Evolutionary conservation across 2,797 vertebrate genomes (phyloP).

Genomic region (Spinibarbus caldwelli): DNA sequence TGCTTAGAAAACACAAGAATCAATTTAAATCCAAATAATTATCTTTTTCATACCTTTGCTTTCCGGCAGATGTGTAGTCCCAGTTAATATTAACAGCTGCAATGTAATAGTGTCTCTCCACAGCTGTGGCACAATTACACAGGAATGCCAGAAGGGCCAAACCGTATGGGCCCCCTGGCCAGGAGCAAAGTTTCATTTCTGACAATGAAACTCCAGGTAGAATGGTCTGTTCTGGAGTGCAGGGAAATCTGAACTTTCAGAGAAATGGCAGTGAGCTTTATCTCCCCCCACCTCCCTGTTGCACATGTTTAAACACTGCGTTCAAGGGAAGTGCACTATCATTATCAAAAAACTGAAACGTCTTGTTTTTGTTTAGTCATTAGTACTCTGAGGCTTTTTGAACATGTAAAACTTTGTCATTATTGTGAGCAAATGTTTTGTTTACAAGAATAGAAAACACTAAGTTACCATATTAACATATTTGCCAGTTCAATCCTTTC

Average conservation of each 20-base stretch:
- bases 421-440: background rate
- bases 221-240: conserved; percentile 49
- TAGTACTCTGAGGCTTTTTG: background rate
- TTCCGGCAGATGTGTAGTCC: conserved; percentile 71
- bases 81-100: conserved; percentile 80
- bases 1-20: no score
- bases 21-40: background rate
- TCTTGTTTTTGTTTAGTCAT: conserved; percentile 29
- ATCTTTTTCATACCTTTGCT: conserved; percentile 66
- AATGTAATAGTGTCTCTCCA: conserved; percentile 78
- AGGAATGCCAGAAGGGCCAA: conserved; percentile 66
- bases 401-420: background rate
- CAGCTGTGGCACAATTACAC: conserved; percentile 52
- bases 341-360: conserved; percentile 48
- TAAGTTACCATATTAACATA: background rate
- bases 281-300: conserved; percentile 57
- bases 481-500: background rate
- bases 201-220: conserved; percentile 54
- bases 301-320: conserved; percentile 64
- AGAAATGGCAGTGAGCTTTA: conserved; percentile 67
- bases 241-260: conserved; percentile 61
- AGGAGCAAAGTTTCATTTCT: conserved; percentile 72
- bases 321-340: conserved; percentile 68
- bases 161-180: conserved; percentile 56
- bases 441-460: background rate